A percentile compares a stretch with the other conserved stretches of the same genome.
phyloP scores from a whole-genome alignment of 2,113 vertebrate genomes.

The Grammomys dolichurus region DNA sequence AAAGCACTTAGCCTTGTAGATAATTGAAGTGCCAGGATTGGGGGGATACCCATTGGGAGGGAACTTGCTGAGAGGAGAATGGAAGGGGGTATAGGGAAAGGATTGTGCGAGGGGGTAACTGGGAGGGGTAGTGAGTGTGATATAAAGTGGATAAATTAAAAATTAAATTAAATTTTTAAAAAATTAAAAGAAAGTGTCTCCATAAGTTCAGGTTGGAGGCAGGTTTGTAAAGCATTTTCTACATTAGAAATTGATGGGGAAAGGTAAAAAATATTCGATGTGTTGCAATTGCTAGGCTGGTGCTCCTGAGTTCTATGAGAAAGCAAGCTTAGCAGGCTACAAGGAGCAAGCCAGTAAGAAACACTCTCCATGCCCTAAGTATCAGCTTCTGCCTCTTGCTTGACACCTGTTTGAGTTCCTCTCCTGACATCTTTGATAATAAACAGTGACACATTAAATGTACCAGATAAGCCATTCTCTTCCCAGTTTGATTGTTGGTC shows the following conservation, averaged over 20 bases:
- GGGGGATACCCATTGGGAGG: too few species aligned
- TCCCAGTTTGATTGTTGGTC: neutral
- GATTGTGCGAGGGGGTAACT: too few species aligned
- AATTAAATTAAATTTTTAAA: neutral
- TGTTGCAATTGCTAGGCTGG: neutral
- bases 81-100: neutral
- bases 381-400: neutral
- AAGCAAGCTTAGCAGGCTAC: neutral
- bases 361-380: neutral
- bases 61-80: neutral
- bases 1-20: too few species aligned
- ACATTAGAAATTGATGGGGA: neutral
- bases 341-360: neutral
- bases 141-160: neutral
- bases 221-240: neutral
- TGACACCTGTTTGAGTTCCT: neutral
- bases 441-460: neutral
- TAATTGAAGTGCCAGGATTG: too few species aligned
- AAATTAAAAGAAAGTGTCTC: neutral
- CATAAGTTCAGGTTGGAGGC: neutral
- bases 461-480: neutral
- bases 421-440: neutral
- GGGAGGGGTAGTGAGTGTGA: neutral
- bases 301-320: neutral
- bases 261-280: neutral